A percentile compares a stretch with the other conserved stretches of the same genome.
These are phyloP conservation scores for Calameuta idolon DNA, from an alignment of 2,888 invertebrate species.

Conservation along the genomic window DNA sequence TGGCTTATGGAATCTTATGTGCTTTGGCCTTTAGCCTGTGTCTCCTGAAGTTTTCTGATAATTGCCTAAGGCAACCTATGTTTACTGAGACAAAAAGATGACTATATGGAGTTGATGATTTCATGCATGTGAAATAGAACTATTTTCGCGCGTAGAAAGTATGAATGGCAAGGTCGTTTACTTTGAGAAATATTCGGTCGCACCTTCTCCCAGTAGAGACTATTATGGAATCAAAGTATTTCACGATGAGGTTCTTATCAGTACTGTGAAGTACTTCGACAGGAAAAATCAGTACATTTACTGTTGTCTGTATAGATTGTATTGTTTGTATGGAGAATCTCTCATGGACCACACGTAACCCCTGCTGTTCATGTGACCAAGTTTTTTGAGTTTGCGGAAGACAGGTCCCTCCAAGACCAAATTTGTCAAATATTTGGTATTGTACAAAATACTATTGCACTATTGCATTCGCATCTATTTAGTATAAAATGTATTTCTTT, in stretches of 20 bases:
- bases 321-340: constrained; percentile 55
- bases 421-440: constrained; percentile 55
- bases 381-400: constrained; percentile 43
- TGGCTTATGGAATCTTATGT: no score
- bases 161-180: constrained; percentile 47
- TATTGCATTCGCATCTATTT: neutral
- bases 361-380: constrained; percentile 40
- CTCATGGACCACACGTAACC: constrained; percentile 54
- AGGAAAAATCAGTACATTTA: neutral
- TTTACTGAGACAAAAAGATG: neutral
- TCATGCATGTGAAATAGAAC: constrained; percentile 8
- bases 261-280: neutral
- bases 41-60: neutral
- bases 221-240: constrained; percentile 57
- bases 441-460: neutral
- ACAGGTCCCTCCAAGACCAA: constrained; percentile 48
- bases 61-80: neutral
- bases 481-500: constrained; percentile 4
- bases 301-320: constrained; percentile 44
- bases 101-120: neutral
- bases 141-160: constrained; percentile 22
- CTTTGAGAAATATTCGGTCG: constrained; percentile 57
- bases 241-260: constrained; percentile 44
- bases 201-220: constrained; percentile 59
- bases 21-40: neutral